Evolutionary conservation across 2,888 invertebrate species (phyloP), one percentile per base, ranked within the genome.

Genomic region (Drosophila silvestris): DNA sequence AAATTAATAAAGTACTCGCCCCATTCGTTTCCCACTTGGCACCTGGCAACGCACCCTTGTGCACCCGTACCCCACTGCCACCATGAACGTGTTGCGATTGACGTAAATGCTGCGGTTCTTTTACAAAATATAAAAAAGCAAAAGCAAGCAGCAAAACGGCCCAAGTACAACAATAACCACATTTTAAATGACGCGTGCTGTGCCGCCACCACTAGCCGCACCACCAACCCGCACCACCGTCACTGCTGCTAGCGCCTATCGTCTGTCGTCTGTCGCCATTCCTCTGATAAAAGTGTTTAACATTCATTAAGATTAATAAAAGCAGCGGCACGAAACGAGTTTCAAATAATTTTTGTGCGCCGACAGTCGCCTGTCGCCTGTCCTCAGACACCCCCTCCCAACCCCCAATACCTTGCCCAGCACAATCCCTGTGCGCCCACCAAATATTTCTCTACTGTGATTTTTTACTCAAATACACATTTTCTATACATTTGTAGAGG

Each of bases 281-380:
- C 47, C 71, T 74, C 82, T 81, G 91, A 90, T 87, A 90, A 87
- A 90, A 89, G 82, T 87, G 87, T 90, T 87, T 87, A 90, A 90
- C 91, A 87, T 87, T 87, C 89, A 87, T 87, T 87, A 90, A 89
- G 91, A 89, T 89, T 87, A 87, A 83, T 90, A 90, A 85, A 87
- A 78, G 83, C 80, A 84, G 74, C 69, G 59, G 68, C 73, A 67
- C 51, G 26, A 85, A 87, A 87, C 89, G 57, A 80, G 89, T 90
- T 90, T 85, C 60, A 80, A 82, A 82, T 70, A 82, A 76, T 47
- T 57, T 65, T 41, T 64, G 35, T 44, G 44, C 47, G 28, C 59
- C 58, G 28, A 35, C 58, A 52, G 32, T 39, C 54, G 56, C 28
- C 65, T 65, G 50, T 41, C 50, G 22, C 22, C 47, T 47, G 47